A percentile compares a stretch with the other conserved stretches of the same genome.
These are phyloP conservation scores for Eremobia ochroleuca DNA, from an alignment of 2,888 invertebrate genomes.

Conservation along the genomic window DNA sequence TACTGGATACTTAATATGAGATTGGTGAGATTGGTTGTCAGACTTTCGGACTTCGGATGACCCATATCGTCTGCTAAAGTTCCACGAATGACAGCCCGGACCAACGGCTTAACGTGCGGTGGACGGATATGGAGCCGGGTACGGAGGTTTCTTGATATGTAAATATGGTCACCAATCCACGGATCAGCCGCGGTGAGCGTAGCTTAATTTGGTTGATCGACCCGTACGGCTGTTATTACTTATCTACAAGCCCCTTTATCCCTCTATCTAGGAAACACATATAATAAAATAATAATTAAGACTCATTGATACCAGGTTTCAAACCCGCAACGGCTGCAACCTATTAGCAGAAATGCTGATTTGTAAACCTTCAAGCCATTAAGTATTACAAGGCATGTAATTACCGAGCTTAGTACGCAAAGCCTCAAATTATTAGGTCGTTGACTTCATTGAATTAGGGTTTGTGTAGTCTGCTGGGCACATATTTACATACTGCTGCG, in stretches of 20 bases:
- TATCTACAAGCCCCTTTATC: not conserved
- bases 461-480: conserved; percentile 10
- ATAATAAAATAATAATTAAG: not conserved
- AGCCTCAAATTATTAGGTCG: conserved; percentile 34
- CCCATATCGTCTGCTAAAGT: not conserved
- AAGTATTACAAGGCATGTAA: conserved; percentile 29
- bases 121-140: no score
- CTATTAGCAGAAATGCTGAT: not conserved
- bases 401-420: conserved; percentile 9
- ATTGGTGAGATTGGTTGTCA: not conserved
- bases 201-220: not conserved
- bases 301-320: not conserved
- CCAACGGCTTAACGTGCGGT: not conserved
- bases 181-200: not conserved
- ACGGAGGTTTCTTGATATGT: not conserved
- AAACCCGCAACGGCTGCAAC: not conserved
- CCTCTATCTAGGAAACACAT: not conserved
- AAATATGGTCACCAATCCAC: not conserved
- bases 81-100: not conserved
- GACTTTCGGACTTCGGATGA: not conserved
- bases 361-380: conserved; percentile 5
- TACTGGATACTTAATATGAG: not conserved
- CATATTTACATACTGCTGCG: conserved; percentile 14
- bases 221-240: not conserved
- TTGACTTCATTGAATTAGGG: conserved; percentile 28